These are phyloP conservation scores for Lasioglossum villosulum DNA, from an alignment of 2,888 invertebrate species.

Conservation along the genomic window DNA sequence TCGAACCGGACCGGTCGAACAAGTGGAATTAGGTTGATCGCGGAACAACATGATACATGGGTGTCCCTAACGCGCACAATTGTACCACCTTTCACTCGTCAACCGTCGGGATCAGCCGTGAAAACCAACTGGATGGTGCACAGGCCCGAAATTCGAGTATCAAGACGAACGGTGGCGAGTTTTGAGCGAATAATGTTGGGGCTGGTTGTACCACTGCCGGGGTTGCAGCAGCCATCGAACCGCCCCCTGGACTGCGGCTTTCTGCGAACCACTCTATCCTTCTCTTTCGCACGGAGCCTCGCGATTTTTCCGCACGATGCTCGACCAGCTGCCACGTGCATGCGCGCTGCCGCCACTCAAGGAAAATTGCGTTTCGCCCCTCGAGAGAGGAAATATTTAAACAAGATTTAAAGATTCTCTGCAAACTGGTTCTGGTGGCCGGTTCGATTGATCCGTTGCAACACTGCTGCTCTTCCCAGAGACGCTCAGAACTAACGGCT, in stretches of 20 bases:
- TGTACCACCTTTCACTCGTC: not conserved
- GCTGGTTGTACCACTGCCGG: not conserved
- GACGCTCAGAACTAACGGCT: not conserved
- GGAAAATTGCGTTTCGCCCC: not conserved
- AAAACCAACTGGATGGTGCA: not conserved
- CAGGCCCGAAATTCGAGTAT: not conserved
- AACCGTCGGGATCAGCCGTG: not conserved
- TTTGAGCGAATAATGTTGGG: not conserved
- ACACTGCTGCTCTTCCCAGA: conserved; percentile 61
- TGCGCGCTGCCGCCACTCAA: conserved; percentile 15
- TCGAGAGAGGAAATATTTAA: conserved; percentile 27
- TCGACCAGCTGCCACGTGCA: conserved; percentile 1
- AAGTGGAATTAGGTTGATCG: not conserved
- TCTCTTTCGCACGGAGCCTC: not conserved
- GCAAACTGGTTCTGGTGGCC: conserved; percentile 57
- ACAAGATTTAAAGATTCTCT: conserved; percentile 46
- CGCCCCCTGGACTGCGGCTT: conserved; percentile 40
- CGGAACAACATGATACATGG: conserved; percentile 9
- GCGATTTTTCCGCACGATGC: not conserved
- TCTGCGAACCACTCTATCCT: not conserved
- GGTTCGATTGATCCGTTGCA: conserved; percentile 64
- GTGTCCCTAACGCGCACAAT: not conserved
- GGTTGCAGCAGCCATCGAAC: conserved; percentile 45
- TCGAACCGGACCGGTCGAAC: not conserved
- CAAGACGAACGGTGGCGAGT: not conserved